Evolutionary conservation across 2,113 vertebrate species (phyloP).

Genomic region (Cryptomyrus ogoouensis): DNA sequence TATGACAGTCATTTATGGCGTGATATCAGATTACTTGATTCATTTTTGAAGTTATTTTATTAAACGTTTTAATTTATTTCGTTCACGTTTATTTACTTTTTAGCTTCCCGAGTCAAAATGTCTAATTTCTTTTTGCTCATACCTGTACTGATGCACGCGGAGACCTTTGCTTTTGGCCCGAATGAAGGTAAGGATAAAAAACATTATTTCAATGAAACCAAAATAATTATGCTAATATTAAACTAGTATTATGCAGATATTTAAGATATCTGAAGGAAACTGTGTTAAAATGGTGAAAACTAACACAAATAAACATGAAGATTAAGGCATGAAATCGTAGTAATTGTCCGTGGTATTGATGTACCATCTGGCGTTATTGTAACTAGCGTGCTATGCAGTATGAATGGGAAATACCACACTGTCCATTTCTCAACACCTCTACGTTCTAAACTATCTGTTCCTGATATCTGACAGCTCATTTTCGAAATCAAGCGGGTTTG

Average conservation of each 20-base stretch:
- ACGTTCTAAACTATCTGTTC: background rate
- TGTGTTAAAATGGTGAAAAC: background rate
- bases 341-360: background rate
- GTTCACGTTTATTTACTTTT: too few relatives aligned
- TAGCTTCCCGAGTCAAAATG: slow-evolving; percentile 34
- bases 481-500: background rate
- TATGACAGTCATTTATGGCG: background rate
- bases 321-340: background rate
- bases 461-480: background rate
- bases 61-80: background rate
- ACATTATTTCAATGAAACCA: background rate
- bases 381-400: background rate
- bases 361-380: background rate
- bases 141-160: slow-evolving; percentile 32
- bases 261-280: background rate
- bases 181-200: slow-evolving; percentile 24
- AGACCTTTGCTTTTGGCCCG: slow-evolving; percentile 34
- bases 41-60: background rate
- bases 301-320: background rate
- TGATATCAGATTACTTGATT: background rate
- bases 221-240: background rate
- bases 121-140: slow-evolving; percentile 19
- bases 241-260: background rate
- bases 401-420: background rate
- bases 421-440: background rate